A percentile compares a stretch with the other conserved stretches of the same genome.
phyloP scores from a whole-genome alignment of 2,888 invertebrate species.

The Lycophotia porphyrea region DNA sequence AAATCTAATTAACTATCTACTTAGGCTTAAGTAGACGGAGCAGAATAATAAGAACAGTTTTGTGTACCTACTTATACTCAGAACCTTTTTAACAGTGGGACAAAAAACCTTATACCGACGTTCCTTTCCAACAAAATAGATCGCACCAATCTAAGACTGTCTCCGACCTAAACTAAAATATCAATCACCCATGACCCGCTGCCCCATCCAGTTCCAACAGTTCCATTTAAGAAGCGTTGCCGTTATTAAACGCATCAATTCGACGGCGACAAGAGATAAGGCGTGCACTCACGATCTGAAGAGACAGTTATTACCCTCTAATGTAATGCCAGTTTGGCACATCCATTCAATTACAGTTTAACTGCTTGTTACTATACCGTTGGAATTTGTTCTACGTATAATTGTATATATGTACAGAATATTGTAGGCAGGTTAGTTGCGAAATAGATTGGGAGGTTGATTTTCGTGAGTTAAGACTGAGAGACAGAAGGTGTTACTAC shows the following conservation, averaged over 20 bases:
- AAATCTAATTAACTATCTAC: too few relatives aligned
- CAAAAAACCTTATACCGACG: constrained; percentile 8
- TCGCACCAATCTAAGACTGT: constrained; percentile 40
- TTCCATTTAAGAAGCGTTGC: constrained; percentile 76
- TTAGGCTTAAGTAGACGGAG: too few relatives aligned
- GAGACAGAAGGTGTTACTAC: too few relatives aligned
- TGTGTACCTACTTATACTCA: neutral
- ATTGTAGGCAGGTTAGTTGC: neutral
- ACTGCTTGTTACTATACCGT: constrained; percentile 66
- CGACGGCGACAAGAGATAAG: constrained; percentile 81
- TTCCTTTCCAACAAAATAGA: constrained; percentile 26
- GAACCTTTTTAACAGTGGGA: neutral
- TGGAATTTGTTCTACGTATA: constrained; percentile 47
- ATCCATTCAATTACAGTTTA: constrained; percentile 73
- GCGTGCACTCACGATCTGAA: constrained; percentile 82
- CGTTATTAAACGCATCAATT: constrained; percentile 87
- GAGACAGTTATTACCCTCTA: constrained; percentile 82
- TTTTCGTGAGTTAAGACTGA: neutral
- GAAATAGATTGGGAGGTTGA: neutral
- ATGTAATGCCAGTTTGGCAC: constrained; percentile 80
- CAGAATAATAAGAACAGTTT: neutral
- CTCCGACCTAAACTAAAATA: constrained; percentile 51
- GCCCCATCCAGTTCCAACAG: constrained; percentile 70
- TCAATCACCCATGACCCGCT: constrained; percentile 50
- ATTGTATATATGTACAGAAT: neutral